Conservation (phyloP, 2,113 vertebrate genomes). For the Brienomyrus longianalis region DNA sequence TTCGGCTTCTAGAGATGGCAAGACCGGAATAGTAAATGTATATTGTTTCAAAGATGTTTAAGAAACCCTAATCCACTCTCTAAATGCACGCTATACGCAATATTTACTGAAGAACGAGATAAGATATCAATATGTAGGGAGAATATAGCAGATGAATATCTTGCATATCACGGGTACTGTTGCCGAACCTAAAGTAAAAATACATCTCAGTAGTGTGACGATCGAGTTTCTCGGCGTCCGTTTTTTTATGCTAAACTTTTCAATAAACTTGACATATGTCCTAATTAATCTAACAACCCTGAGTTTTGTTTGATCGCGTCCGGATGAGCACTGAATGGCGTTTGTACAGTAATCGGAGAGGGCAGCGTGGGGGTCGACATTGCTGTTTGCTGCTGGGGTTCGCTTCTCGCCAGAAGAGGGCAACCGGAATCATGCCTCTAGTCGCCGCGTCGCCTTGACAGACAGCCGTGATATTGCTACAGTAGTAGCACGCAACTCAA, state of each 20-base stretch:
- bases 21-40: not conserved
- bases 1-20: not conserved
- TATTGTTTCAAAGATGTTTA: not conserved
- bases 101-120: not conserved
- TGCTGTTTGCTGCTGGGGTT: not conserved
- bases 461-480: conserved; percentile 13
- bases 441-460: not conserved
- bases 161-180: not conserved
- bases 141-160: not conserved
- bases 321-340: not conserved
- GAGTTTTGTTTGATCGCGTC: not conserved
- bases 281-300: not conserved
- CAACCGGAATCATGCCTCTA: conserved; percentile 14
- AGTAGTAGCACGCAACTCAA: conserved; percentile 7
- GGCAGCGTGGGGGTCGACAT: not conserved
- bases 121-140: not conserved
- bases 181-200: not conserved
- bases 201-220: not conserved
- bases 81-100: not conserved
- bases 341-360: not conserved
- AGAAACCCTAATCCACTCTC: not conserved
- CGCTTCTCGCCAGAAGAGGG: conserved; percentile 30
- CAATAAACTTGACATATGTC: not conserved
- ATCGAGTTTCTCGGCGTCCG: not conserved
- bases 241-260: not conserved